Percentiles rank a stretch among this genome's conserved stretches.
phyloP scores from a whole-genome alignment of 2,888 invertebrate genomes.

The Colletes collaris region DNA sequence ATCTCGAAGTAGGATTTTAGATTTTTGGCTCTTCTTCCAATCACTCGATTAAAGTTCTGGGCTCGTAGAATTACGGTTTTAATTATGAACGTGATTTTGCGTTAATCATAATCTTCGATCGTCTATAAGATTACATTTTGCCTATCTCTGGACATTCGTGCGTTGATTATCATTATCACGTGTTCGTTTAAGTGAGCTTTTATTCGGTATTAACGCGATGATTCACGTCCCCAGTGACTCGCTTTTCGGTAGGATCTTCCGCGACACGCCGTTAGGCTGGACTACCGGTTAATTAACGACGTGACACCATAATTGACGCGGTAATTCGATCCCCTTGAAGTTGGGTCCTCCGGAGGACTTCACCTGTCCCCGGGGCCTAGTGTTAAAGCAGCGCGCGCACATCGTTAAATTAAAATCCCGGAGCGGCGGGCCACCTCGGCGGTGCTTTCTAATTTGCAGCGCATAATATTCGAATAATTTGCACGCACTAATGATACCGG shows the following conservation, averaged over 20 bases:
- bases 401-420: slow-evolving; percentile 77
- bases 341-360: slow-evolving; percentile 42
- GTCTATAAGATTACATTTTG: too few species aligned
- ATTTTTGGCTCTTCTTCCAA: too few species aligned
- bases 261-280: slow-evolving; percentile 43
- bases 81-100: too few species aligned
- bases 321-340: slow-evolving; percentile 72
- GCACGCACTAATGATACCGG: slow-evolving; percentile 60
- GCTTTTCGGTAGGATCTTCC: slow-evolving; percentile 35
- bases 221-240: slow-evolving; percentile 37
- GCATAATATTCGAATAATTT: slow-evolving; percentile 74
- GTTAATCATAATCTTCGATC: too few species aligned
- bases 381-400: slow-evolving; percentile 67
- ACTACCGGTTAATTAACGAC: slow-evolving; percentile 76
- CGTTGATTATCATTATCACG: too few species aligned
- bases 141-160: too few species aligned
- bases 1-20: too few species aligned
- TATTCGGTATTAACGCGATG: slow-evolving; percentile 18
- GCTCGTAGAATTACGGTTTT: too few species aligned
- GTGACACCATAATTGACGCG: slow-evolving; percentile 75
- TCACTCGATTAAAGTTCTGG: too few species aligned
- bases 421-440: slow-evolving; percentile 48
- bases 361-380: slow-evolving; percentile 44
- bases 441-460: slow-evolving; percentile 71
- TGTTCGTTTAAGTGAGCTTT: not conserved